Evolutionary conservation across 2,888 invertebrate genomes (phyloP), one percentile per base, ranked within the genome.

Genomic region (Morpho deidamia): DNA sequence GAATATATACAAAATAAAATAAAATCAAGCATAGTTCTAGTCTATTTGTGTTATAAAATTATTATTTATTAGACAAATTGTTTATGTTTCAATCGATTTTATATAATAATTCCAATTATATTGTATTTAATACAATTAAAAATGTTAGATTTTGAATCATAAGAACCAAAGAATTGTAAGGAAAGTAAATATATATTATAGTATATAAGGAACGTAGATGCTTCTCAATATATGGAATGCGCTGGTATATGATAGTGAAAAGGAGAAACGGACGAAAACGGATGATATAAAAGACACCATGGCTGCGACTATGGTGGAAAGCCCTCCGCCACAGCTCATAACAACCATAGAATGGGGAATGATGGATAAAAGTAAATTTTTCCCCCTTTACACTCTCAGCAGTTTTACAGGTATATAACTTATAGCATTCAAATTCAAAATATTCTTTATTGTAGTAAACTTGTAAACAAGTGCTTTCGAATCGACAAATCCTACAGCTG

Each of bases 321-420:
- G 88, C 10, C 91, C 92, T 7, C 88, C 88, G 0, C 88, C 91
- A 0, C 87, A 91, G 65, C 91, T 93, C 51, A 95, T 96, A 59
- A 94, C 93, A 32, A 97, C 95, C 7, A 97, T 99, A 60, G 99
- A 99, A 83, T 97, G 98, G 96, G 93, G 97, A 64, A 99, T 99
- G 99, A 96, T 99, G 97, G 96, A 99, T 81, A 98, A 97, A 72
- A 92, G 91, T 44, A 97, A 97, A 76, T 99, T 98, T 78, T 96
- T 96, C 74, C 98, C 98, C 0, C 84, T 99, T 53, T 97, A 97
- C 54, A 95, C 98, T 89, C 83, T 97, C 10, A 98, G 97, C 72
- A 95, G 96, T 44, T 95, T 97, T 66, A 91, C 94, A 62, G 93
- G 96, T 74, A 85, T 23, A 23, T 5, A 23, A 23, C n/a, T n/a